A percentile compares a stretch with the other conserved stretches of the same genome.
Evolutionary conservation across 2,113 vertebrate species (phyloP).

Genomic region (Pseudopipra pipra): DNA sequence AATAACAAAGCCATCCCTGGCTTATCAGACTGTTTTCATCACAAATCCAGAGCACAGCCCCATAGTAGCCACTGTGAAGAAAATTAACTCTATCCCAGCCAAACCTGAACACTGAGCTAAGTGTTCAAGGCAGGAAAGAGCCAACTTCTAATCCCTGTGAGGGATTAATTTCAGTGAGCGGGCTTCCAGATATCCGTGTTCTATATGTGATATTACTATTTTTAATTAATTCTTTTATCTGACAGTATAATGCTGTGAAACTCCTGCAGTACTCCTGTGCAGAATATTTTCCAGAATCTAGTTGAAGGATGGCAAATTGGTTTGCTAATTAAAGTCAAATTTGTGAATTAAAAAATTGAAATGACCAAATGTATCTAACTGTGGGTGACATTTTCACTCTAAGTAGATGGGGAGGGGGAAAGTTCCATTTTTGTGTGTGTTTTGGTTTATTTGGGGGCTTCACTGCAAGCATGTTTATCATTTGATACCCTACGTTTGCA

Average conservation of each 20-base stretch:
- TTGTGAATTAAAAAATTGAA: neutral
- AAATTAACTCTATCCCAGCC: neutral
- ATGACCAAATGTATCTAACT: neutral
- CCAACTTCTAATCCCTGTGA: neutral
- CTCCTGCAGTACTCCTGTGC: neutral
- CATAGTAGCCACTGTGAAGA: neutral
- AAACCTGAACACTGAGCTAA: neutral
- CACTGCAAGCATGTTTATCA: neutral
- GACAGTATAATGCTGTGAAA: neutral
- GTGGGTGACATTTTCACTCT: neutral
- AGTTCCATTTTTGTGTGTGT: neutral
- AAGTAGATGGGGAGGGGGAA: neutral
- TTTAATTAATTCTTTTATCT: neutral
- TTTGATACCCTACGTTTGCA: neutral
- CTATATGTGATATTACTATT: neutral
- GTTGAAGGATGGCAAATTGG: neutral
- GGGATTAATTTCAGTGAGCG: neutral
- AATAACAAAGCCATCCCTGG: neutral
- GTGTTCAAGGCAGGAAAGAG: neutral
- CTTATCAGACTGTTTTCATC: neutral
- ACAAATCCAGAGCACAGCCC: neutral
- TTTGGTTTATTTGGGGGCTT: neutral
- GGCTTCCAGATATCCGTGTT: neutral
- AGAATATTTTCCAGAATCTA: neutral
- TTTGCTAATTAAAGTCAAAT: neutral